A percentile compares a stretch with the other conserved stretches of the same genome.
phyloP scores from a whole-genome alignment of 2,888 invertebrate genomes.

The Alloscopus bannaensis region DNA sequence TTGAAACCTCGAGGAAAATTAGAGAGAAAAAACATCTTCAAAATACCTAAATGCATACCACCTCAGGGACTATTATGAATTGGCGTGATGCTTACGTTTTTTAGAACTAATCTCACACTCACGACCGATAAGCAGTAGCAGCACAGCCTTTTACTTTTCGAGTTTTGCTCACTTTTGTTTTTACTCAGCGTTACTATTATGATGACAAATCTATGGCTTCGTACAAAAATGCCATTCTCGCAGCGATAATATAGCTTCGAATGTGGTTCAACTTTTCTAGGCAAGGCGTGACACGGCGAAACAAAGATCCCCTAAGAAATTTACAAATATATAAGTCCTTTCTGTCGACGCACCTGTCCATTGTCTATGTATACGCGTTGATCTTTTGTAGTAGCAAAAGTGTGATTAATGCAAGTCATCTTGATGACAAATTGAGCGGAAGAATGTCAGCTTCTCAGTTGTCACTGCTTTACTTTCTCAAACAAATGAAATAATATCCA shows the following conservation, averaged over 20 bases:
- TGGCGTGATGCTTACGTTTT: neutral
- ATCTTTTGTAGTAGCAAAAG: too few species aligned
- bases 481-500: too few species aligned
- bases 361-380: too few species aligned
- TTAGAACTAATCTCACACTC: neutral
- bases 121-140: slow-evolving; percentile 6
- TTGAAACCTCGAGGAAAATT: too few species aligned
- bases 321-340: neutral
- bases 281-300: neutral
- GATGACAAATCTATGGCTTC: neutral
- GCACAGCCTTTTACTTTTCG: slow-evolving; percentile 6
- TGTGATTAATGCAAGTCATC: neutral
- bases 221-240: neutral
- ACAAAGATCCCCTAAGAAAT: neutral
- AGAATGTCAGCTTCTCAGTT: neutral
- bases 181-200: neutral
- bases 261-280: neutral
- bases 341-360: neutral
- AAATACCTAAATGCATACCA: too few species aligned
- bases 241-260: neutral
- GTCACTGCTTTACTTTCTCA: slow-evolving; percentile 14
- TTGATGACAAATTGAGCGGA: neutral
- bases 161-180: neutral
- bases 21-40: too few species aligned
- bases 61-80: too few species aligned